Conservation (phyloP, 2,888 invertebrate genomes). For the Stramonita haemastoma region DNA sequence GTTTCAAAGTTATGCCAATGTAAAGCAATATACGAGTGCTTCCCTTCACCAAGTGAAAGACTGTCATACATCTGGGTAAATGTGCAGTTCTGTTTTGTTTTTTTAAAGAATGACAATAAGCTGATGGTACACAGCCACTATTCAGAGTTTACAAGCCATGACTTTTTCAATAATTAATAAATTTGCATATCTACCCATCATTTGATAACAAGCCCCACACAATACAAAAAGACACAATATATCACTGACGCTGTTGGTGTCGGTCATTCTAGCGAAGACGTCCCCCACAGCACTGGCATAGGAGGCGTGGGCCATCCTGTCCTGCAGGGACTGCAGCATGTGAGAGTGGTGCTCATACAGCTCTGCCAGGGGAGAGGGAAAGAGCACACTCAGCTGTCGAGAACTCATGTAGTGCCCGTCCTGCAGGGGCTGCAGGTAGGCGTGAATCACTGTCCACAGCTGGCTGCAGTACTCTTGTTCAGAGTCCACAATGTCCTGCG, state of each 20-base stretch:
- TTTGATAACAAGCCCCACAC: not conserved
- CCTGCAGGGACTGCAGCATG: conserved; percentile 77
- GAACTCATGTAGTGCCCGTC: conserved; percentile 60
- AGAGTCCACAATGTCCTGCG: conserved; percentile 77
- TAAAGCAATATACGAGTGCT: too few species aligned
- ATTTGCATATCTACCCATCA: too few species aligned
- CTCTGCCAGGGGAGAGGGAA: conserved; percentile 77
- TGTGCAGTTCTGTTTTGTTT: too few species aligned
- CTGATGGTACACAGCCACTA: too few species aligned
- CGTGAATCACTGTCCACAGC: conserved; percentile 78
- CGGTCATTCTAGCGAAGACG: conserved; percentile 74
- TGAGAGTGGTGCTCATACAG: conserved; percentile 78
- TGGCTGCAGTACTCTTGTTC: conserved; percentile 78
- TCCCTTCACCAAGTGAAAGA: too few species aligned
- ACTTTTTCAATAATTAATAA: too few species aligned
- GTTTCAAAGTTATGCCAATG: too few species aligned
- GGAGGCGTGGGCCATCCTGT: conserved; percentile 76
- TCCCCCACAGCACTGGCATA: conserved; percentile 77
- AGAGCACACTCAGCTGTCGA: conserved; percentile 73
- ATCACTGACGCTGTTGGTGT: conserved; percentile 66
- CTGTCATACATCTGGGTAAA: too few species aligned
- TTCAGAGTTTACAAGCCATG: too few species aligned
- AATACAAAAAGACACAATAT: not conserved
- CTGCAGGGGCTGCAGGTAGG: conserved; percentile 76
- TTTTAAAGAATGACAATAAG: too few species aligned